Evolutionary conservation across 2,888 invertebrate species (phyloP).

Genomic region (Ophraella communa): DNA sequence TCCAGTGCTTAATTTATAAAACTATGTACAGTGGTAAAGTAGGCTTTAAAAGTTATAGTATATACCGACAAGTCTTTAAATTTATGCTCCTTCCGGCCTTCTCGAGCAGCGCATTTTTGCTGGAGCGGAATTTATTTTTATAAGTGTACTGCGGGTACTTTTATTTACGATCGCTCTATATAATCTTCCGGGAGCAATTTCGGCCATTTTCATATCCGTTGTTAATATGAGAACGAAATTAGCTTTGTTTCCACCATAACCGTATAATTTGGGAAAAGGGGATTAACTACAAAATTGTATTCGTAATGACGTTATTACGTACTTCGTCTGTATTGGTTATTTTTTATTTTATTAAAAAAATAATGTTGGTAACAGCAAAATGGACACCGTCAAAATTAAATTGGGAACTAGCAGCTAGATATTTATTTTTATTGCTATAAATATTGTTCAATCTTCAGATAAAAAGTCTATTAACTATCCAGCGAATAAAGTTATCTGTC

Average conservation of each 20-base stretch:
- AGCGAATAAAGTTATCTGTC: no score
- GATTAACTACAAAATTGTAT: slow-evolving; percentile 34
- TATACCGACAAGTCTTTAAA: no score
- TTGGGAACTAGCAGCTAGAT: no score
- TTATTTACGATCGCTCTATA: slow-evolving; percentile 32
- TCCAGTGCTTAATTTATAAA: no score
- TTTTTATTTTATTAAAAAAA: slow-evolving; percentile 4
- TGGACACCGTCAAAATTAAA: neutral
- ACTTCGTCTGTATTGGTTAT: slow-evolving; percentile 10
- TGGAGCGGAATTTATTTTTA: neutral
- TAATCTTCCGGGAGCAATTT: slow-evolving; percentile 40
- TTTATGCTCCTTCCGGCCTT: no score
- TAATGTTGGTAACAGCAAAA: neutral
- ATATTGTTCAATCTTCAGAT: neutral
- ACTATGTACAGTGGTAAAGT: no score
- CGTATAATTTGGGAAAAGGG: slow-evolving; percentile 29
- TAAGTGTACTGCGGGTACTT: slow-evolving; percentile 11
- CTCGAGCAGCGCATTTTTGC: neutral
- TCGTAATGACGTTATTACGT: slow-evolving; percentile 29
- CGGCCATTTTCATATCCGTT: slow-evolving; percentile 43
- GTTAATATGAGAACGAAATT: slow-evolving; percentile 44
- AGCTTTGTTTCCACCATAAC: slow-evolving; percentile 32
- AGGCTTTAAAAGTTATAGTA: no score
- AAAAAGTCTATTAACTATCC: no score
- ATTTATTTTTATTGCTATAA: no score